These are phyloP conservation scores for Acinonyx jubatus DNA, from an alignment of 2,113 vertebrate genomes.

Conservation along the genomic window DNA sequence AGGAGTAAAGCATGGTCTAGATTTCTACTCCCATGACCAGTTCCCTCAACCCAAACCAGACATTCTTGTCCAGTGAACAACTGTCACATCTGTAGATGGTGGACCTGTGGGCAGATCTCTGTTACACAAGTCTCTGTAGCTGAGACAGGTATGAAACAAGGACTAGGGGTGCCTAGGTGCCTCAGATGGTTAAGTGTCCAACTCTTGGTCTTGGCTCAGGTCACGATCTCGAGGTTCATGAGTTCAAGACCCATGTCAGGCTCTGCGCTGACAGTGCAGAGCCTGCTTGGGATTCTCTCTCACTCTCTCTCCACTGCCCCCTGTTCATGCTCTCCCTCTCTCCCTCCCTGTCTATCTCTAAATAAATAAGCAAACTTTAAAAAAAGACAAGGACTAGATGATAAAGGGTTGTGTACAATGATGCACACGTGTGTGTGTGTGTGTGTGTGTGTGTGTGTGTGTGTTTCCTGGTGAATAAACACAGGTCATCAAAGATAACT, in stretches of 20 bases:
- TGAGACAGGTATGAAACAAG: neutral
- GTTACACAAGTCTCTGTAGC: neutral
- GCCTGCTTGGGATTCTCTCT: too few species aligned
- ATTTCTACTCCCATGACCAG: neutral
- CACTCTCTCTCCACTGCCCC: too few species aligned
- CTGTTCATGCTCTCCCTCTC: too few species aligned
- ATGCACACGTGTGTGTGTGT: too few species aligned
- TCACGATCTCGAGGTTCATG: too few species aligned
- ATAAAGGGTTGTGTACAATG: neutral
- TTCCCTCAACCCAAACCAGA: neutral
- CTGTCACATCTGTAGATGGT: neutral
- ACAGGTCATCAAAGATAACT: neutral
- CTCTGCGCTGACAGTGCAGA: too few species aligned
- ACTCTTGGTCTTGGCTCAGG: too few species aligned
- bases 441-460: neutral
- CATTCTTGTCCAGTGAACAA: neutral
- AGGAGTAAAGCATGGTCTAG: neutral
- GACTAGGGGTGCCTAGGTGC: neutral
- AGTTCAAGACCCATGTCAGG: too few species aligned
- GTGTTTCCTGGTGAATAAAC: neutral
- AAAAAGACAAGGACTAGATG: neutral
- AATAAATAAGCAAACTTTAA: too few species aligned
- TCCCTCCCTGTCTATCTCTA: too few species aligned
- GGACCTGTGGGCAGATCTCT: neutral
- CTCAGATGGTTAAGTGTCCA: too few species aligned